These are phyloP conservation scores for Oenanthe melanoleuca DNA, from an alignment of 2,113 vertebrate genomes.

Conservation along the genomic window DNA sequence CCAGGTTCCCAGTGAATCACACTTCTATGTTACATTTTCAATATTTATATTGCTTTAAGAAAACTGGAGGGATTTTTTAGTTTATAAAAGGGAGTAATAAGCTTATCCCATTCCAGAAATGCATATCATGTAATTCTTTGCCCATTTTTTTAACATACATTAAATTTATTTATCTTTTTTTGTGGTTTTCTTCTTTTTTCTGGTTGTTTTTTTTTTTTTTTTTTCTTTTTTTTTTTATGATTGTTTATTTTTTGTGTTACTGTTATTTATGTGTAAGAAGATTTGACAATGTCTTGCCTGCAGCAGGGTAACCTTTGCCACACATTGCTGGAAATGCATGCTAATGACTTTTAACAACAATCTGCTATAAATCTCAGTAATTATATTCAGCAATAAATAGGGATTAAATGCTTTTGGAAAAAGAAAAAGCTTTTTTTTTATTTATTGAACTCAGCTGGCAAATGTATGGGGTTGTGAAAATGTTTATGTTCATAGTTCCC, in stretches of 20 bases:
- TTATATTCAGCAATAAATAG: not conserved
- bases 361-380: not conserved
- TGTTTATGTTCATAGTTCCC: not conserved
- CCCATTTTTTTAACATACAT: not conserved
- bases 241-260: not conserved
- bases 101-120: not conserved
- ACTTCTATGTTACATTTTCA: not conserved
- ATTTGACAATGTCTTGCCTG: not conserved
- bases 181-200: not conserved
- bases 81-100: not conserved
- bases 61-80: not conserved
- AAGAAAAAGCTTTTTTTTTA: not conserved
- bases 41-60: not conserved
- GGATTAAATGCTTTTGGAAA: not conserved
- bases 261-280: not conserved
- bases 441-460: not conserved
- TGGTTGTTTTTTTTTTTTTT: not conserved
- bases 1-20: not conserved
- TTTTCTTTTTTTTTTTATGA: not conserved
- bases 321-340: not conserved
- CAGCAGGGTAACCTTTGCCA: constrained; percentile 17
- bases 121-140: not conserved
- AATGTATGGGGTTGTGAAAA: not conserved
- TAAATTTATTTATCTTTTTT: not conserved
- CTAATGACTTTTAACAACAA: not conserved